phyloP scores from a whole-genome alignment of 2,797 vertebrate species.

The Pangasius macronema region DNA sequence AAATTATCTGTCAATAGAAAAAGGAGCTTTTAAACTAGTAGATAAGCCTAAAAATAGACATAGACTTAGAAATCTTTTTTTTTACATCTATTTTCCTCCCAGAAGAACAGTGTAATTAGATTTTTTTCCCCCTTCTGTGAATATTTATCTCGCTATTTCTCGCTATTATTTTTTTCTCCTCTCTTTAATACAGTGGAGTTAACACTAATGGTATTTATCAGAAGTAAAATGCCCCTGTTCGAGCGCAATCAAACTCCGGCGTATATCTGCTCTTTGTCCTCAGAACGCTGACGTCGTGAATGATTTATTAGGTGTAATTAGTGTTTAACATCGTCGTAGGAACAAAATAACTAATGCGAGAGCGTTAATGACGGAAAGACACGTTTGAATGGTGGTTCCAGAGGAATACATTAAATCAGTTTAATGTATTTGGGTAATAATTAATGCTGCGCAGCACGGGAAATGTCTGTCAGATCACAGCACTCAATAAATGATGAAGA shows the following conservation, averaged over 20 bases:
- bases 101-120: slow-evolving; percentile 28
- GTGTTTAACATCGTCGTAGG: slow-evolving; percentile 56
- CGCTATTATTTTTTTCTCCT: too few relatives aligned
- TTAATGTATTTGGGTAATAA: slow-evolving; percentile 65
- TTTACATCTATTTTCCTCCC: slow-evolving; percentile 2
- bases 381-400: slow-evolving; percentile 61
- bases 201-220: slow-evolving; percentile 42
- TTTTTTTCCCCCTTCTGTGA: slow-evolving; percentile 11
- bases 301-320: slow-evolving; percentile 59
- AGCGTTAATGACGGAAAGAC: slow-evolving; percentile 47
- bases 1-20: background rate
- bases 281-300: slow-evolving; percentile 34
- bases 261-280: slow-evolving; percentile 6
- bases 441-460: slow-evolving; percentile 59
- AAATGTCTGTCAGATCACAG: slow-evolving; percentile 60
- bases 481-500: slow-evolving; percentile 70
- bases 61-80: background rate
- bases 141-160: slow-evolving; percentile 29
- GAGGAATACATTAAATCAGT: slow-evolving; percentile 58
- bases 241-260: background rate
- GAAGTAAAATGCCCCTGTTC: slow-evolving; percentile 19
- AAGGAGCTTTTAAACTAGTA: background rate
- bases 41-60: background rate
- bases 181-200: slow-evolving; percentile 29
- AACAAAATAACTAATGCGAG: slow-evolving; percentile 56